These are phyloP conservation scores for Pachyseris speciosa DNA, from an alignment of 64 coral and sea anemone genomes.

Conservation along the genomic window DNA sequence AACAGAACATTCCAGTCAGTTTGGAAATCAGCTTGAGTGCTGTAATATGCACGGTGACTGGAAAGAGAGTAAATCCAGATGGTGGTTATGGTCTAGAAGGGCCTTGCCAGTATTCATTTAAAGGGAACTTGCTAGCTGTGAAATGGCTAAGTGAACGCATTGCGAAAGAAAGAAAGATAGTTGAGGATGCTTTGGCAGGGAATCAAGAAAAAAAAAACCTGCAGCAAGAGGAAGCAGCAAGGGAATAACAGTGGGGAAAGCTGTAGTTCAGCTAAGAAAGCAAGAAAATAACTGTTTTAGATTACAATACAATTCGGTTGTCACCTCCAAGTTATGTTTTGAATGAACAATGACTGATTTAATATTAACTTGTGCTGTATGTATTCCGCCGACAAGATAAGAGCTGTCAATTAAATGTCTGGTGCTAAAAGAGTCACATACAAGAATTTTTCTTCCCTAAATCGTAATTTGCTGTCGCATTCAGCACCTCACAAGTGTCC, in stretches of 20 bases:
- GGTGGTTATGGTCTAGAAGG: constrained; percentile 26
- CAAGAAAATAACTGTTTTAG: constrained; percentile 36
- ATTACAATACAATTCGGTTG: constrained; percentile 33
- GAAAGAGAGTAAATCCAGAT: constrained; percentile 35
- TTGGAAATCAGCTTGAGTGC: constrained; percentile 17
- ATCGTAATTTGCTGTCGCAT: constrained; percentile 2
- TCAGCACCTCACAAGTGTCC: neutral
- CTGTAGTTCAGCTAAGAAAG: constrained; percentile 33
- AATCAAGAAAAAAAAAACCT: constrained; percentile 26
- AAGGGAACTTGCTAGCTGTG: constrained; percentile 40
- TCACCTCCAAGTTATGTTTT: constrained; percentile 16
- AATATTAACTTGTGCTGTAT: constrained; percentile 52
- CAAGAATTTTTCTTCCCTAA: constrained; percentile 41
- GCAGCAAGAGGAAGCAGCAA: constrained; percentile 38
- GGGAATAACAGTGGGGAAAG: constrained; percentile 36
- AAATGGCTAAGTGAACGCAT: constrained; percentile 39
- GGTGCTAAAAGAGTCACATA: constrained; percentile 37
- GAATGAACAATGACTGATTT: constrained; percentile 45
- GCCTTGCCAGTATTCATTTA: constrained; percentile 10
- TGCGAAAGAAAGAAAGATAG: constrained; percentile 38
- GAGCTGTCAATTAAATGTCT: constrained; percentile 51
- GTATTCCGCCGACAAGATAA: constrained; percentile 25
- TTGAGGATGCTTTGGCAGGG: constrained; percentile 37
- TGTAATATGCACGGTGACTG: neutral
- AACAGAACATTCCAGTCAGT: no score